A percentile compares a stretch with the other conserved stretches of the same genome.
phyloP scores from a whole-genome alignment of 2,888 invertebrate species.

The Hemaris fuciformis region DNA sequence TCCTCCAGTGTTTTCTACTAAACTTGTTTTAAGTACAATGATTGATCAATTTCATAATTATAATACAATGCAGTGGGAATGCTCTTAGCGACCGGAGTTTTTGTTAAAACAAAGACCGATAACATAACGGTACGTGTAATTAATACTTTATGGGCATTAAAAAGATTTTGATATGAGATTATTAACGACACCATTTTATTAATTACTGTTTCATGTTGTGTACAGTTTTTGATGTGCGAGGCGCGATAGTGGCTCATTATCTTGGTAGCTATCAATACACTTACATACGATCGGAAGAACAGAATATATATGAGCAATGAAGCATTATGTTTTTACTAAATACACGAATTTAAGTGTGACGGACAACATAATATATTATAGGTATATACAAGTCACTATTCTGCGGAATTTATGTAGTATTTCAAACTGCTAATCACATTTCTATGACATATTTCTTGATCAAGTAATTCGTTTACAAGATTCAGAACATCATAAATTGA shows the following conservation, averaged over 20 bases:
- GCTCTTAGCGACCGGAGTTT: slow-evolving; percentile 28
- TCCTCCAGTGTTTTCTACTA: background rate
- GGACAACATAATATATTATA: background rate
- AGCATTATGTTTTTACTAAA: background rate
- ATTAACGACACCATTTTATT: slow-evolving; percentile 23
- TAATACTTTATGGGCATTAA: slow-evolving; percentile 38
- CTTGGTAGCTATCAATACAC: slow-evolving; percentile 13
- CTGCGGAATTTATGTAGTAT: no score
- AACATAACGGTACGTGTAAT: slow-evolving; percentile 37
- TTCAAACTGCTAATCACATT: no score
- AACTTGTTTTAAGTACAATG: slow-evolving; percentile 13
- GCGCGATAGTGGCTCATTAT: slow-evolving; percentile 12
- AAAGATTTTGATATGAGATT: slow-evolving; percentile 38
- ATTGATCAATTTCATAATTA: slow-evolving; percentile 38
- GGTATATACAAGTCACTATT: no score
- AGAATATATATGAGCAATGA: background rate
- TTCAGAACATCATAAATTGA: no score
- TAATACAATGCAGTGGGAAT: slow-evolving; percentile 32
- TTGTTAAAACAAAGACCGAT: slow-evolving; percentile 50
- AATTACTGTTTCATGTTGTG: slow-evolving; percentile 16
- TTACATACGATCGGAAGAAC: background rate
- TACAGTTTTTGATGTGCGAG: slow-evolving; percentile 5
- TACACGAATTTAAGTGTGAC: background rate
- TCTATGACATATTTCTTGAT: no score
- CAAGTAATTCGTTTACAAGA: no score